Evolutionary conservation across 2,797 vertebrate species (phyloP).

Genomic region (Premnoplex brunnescens): DNA sequence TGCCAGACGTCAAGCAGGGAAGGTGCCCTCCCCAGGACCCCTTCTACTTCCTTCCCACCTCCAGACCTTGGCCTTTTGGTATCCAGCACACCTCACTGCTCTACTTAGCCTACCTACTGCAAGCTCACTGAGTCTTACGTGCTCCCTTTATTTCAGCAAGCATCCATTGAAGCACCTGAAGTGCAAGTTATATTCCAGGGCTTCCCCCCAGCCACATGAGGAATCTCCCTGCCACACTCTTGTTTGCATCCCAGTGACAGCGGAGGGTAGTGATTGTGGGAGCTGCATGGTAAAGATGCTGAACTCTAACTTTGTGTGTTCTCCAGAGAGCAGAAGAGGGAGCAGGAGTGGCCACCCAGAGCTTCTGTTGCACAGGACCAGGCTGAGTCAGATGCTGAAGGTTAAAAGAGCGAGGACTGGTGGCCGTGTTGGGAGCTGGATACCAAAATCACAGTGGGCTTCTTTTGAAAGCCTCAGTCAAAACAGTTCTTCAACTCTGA

Average conservation of each 20-base stretch:
- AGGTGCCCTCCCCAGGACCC: background rate
- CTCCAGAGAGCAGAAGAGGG: background rate
- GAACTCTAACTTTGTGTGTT: background rate
- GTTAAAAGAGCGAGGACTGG: background rate
- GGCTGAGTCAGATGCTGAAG: background rate
- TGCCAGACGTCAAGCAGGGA: background rate
- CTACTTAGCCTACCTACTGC: background rate
- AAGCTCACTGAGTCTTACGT: background rate
- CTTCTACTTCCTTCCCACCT: background rate
- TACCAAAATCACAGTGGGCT: background rate
- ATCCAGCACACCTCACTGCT: background rate
- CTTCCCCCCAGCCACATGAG: background rate
- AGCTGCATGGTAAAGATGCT: background rate
- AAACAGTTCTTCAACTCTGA: background rate
- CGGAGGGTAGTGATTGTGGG: background rate
- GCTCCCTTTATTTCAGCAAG: background rate
- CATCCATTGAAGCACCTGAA: background rate
- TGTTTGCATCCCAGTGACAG: background rate
- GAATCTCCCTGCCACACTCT: background rate
- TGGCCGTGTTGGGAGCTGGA: background rate
- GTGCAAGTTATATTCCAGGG: background rate
- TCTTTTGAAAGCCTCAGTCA: background rate
- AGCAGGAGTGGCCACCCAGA: background rate
- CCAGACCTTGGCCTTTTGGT: background rate
- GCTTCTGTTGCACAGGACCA: background rate